Conservation (phyloP, 92 coral and sea anemone genomes). For the Bergia puertoricense region DNA sequence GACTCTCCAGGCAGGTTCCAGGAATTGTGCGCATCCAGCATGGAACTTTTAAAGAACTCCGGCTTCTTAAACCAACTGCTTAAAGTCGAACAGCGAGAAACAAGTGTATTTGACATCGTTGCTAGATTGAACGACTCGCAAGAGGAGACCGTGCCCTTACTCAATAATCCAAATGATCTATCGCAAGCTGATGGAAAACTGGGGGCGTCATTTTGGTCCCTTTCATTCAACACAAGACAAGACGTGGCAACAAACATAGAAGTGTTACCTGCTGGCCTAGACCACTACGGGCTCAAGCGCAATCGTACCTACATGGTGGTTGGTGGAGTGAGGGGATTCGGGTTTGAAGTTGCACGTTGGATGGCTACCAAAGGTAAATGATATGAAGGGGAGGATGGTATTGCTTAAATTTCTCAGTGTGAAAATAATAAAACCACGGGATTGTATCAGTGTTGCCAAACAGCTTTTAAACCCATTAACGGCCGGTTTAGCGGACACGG, state of each 20-base stretch:
- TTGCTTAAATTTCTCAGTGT: not conserved
- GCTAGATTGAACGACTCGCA: not conserved
- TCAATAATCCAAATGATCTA: not conserved
- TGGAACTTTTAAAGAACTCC: conserved; percentile 32
- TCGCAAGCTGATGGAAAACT: not conserved
- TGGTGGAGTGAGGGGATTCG: conserved; percentile 73
- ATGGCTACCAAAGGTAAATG: conserved; percentile 56
- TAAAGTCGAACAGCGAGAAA: conserved; percentile 42
- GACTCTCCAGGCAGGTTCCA: conserved; percentile 38
- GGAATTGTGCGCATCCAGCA: conserved; percentile 42
- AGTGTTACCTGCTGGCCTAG: conserved; percentile 54
- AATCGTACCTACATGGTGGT: conserved; percentile 67
- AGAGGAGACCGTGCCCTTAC: not conserved
- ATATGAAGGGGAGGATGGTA: not conserved
- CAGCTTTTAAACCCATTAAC: no score
- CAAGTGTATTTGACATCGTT: conserved; percentile 43
- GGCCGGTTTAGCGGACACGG: not conserved
- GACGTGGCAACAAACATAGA: not conserved
- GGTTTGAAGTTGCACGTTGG: conserved; percentile 74
- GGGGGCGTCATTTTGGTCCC: conserved; percentile 25
- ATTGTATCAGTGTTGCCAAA: not conserved
- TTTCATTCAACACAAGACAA: conserved; percentile 20
- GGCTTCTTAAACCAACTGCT: conserved; percentile 42
- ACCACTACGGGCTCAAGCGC: conserved; percentile 56
- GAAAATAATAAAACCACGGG: no score